A percentile compares a stretch with the other conserved stretches of the same genome.
Conservation (phyloP, 2,797 vertebrate species). For the Tragopan temminckii region DNA sequence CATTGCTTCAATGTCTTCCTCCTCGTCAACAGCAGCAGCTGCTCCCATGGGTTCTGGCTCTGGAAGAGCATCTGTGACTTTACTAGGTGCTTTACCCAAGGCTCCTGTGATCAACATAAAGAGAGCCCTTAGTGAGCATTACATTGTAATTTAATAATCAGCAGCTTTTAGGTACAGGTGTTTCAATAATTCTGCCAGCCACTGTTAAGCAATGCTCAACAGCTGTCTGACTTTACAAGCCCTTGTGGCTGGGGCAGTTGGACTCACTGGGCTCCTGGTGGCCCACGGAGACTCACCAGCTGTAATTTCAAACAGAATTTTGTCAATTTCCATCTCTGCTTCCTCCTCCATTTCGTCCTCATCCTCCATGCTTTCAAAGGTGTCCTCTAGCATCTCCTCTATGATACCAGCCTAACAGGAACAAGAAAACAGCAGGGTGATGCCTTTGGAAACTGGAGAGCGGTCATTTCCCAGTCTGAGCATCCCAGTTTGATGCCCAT, state of each 20-base stretch:
- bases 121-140: fast-evolving
- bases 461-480: too few relatives aligned
- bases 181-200: neutral
- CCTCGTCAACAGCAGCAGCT: conserved; percentile 84
- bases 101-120: conserved; percentile 85
- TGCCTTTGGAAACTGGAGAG: too few relatives aligned
- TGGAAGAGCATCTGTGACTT: conserved; percentile 94
- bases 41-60: conserved; percentile 87
- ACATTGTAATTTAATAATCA: neutral
- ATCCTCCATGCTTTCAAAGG: conserved; percentile 96
- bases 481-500: too few relatives aligned
- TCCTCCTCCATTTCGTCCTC: conserved; percentile 98
- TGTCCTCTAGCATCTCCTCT: conserved; percentile 98
- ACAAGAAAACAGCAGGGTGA: fast-evolving
- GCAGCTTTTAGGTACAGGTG: neutral
- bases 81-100: conserved; percentile 96
- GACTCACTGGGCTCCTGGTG: neutral
- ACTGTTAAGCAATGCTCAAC: neutral
- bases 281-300: conserved; percentile 86
- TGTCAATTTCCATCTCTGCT: conserved; percentile 95
- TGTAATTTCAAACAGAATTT: conserved; percentile 97
- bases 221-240: neutral
- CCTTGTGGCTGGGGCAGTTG: neutral
- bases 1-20: conserved; percentile 97
- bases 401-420: conserved; percentile 90